Conservation (phyloP, 2,113 vertebrate species). For the Zosterops lateralis region DNA sequence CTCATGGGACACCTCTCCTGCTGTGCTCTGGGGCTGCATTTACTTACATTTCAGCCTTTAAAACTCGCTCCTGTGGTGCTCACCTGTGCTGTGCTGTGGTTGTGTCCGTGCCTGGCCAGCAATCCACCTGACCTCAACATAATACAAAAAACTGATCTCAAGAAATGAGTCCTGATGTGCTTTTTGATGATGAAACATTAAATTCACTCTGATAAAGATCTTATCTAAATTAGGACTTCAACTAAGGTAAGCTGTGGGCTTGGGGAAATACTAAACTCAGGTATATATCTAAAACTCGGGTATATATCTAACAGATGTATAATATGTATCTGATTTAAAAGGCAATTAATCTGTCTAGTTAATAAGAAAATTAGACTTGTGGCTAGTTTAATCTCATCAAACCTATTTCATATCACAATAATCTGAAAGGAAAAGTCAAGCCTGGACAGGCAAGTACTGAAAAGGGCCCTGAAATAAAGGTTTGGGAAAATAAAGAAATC, state of each 20-base stretch:
- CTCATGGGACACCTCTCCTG: accelerated
- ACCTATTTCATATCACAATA: neutral
- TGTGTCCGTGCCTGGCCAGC: neutral
- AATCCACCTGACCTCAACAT: neutral
- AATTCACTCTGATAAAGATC: neutral
- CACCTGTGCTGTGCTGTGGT: neutral
- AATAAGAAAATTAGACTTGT: neutral
- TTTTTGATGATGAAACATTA: neutral
- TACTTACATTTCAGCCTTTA: neutral
- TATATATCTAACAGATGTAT: neutral
- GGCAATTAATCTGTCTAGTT: neutral
- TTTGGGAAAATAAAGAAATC: neutral
- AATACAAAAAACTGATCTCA: neutral
- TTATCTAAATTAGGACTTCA: neutral
- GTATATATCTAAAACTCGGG: neutral
- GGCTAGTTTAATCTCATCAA: neutral
- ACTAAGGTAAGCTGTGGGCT: neutral
- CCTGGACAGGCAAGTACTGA: neutral
- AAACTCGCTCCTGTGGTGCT: neutral
- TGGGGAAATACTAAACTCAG: neutral
- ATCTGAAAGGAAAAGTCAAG: neutral
- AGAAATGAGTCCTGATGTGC: neutral
- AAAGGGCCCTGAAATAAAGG: neutral
- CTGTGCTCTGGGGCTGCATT: neutral
- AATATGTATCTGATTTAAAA: neutral